A percentile compares a stretch with the other conserved stretches of the same genome.
Conservation (phyloP, 2,797 vertebrate genomes). For the Sternarchorhynchus goeldii region DNA sequence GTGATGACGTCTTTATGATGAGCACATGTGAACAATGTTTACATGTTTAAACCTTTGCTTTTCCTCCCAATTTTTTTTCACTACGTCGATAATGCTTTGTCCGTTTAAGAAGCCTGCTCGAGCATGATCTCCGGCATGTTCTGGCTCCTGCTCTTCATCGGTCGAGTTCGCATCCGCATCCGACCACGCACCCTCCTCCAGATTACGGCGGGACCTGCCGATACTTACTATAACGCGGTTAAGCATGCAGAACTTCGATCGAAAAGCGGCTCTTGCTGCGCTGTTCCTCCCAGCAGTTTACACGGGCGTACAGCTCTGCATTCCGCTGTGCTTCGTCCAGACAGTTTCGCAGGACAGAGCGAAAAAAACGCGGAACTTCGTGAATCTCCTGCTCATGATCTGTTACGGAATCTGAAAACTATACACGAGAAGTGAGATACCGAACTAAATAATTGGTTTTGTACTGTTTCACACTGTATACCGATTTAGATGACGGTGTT, state of each 20-base stretch:
- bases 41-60: neutral
- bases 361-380: conserved; percentile 78
- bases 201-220: conserved; percentile 71
- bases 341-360: conserved; percentile 69
- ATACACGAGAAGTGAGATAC: neutral
- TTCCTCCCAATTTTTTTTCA: no score
- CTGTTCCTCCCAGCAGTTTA: conserved; percentile 63
- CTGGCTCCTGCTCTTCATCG: conserved; percentile 74
- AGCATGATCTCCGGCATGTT: conserved; percentile 81
- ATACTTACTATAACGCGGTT: conserved; percentile 62
- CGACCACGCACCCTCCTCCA: conserved; percentile 77
- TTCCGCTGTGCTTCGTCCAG: conserved; percentile 64
- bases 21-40: conserved; percentile 32
- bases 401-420: conserved; percentile 73
- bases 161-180: conserved; percentile 71
- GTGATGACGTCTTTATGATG: conserved; percentile 31
- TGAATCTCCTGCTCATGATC: conserved; percentile 79
- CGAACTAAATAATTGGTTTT: neutral
- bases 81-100: no score
- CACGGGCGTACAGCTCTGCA: conserved; percentile 47
- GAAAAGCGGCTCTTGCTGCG: conserved; percentile 80
- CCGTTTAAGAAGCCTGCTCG: conserved; percentile 67
- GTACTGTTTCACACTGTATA: neutral
- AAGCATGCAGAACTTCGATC: conserved; percentile 70
- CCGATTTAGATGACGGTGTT: no score